These are phyloP conservation scores for Sarcophaga subvicina DNA, from an alignment of 2,888 invertebrate genomes.

Conservation along the genomic window DNA sequence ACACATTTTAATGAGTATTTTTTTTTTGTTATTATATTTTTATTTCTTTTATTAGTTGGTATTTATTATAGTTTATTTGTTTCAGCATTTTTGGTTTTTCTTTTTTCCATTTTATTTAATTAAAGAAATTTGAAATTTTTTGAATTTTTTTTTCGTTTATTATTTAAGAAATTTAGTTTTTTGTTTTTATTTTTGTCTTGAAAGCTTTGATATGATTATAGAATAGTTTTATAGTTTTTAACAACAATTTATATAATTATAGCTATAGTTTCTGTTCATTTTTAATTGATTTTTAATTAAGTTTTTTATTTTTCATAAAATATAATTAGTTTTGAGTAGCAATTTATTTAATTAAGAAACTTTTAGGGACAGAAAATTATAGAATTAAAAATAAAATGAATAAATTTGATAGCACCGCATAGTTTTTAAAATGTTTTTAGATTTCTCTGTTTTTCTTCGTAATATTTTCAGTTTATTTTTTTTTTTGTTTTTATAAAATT, in stretches of 20 bases:
- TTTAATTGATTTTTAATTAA: background rate
- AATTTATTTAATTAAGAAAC: background rate
- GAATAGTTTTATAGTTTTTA: conserved; percentile 56
- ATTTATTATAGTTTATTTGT: conserved; percentile 20
- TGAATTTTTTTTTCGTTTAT: conserved; percentile 15
- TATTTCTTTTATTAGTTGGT: background rate
- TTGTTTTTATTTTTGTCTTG: conserved; percentile 30
- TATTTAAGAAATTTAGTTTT: conserved; percentile 10
- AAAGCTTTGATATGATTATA: conserved; percentile 69
- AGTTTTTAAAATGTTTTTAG: conserved; percentile 51
- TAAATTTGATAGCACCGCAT: conserved; percentile 63
- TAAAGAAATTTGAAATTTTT: conserved; percentile 39
- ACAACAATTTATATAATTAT: conserved; percentile 52
- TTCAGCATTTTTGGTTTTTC: conserved; percentile 57
- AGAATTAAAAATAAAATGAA: conserved; percentile 7
- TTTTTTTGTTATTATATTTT: conserved; percentile 15
- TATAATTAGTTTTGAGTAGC: conserved; percentile 1
- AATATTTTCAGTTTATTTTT: conserved; percentile 12
- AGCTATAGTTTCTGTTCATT: conserved; percentile 39
- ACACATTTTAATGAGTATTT: conserved; percentile 1
- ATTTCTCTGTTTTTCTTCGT: conserved; percentile 7
- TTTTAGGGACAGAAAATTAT: conserved; percentile 7
- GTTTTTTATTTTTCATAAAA: conserved; percentile 12
- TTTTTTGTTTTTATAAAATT: background rate
- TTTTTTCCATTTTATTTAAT: background rate